Evolutionary conservation across 2,113 vertebrate species (phyloP), one percentile per base, ranked within the genome.

Genomic region (Marmota monax): DNA sequence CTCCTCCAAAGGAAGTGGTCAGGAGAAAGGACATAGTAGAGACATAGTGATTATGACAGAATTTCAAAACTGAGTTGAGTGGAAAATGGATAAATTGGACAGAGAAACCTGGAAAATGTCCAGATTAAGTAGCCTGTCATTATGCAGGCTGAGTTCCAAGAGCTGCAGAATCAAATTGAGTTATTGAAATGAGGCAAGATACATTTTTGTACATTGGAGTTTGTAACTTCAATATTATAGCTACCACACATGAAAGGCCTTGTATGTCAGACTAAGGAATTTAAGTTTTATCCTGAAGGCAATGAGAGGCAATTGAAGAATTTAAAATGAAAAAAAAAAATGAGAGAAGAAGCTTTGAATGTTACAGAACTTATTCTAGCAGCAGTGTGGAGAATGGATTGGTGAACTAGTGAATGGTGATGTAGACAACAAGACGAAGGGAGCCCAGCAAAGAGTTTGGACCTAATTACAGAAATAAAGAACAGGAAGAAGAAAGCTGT

Each of bases 301-400:
- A 93, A 53, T 37, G 45, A 45, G 63, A 86, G 84, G 89, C 70
- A 97, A 84, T 23, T 96, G 92, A 91, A 95, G 83, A 96, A 94
- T 96, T 96, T 97, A 93, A 95, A 95, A 80, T 72, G 84, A 58
- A 72, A 96, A 96, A 79, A n/a, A 72, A 96, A 96, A 79, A n/a
- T 29, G 63, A 93, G 51, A 93, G 72, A 79, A 89, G 78, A 39
- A 65, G 22, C 32, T 80, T 56, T 94, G 37, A 95, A 87, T 90
- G 76, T 78, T 84, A 89, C 13, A 87, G 86, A 89, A 91, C 3
- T 5, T 39, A 67, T 61, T 83, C 34, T n/a, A 84, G 65, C 65
- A 94, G 79, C 65, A 90, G 51, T 69, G 39, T 92, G 86, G 70
- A 94, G 74, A 96, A 96, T 84, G 89, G 79, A 89, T 56, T 93